Evolutionary conservation across 2,888 invertebrate species (phyloP).

Genomic region (Germaria angustata): DNA sequence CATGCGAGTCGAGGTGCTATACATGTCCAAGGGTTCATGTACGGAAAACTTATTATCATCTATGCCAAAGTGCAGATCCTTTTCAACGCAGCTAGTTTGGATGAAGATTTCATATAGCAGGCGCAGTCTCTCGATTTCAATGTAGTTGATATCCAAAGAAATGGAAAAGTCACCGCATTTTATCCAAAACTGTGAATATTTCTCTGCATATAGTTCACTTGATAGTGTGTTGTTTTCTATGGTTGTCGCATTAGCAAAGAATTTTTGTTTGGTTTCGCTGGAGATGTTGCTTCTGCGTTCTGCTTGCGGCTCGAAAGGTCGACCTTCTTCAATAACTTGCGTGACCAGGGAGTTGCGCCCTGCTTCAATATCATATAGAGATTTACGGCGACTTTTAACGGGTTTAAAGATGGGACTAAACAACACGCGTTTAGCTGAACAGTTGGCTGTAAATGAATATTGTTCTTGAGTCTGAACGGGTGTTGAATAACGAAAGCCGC

Average conservation of each 20-base stretch:
- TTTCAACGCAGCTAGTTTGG: conserved; percentile 73
- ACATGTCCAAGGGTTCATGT: conserved; percentile 32
- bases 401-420: conserved; percentile 71
- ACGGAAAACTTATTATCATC: conserved; percentile 74
- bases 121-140: conserved; percentile 70
- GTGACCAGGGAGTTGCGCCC: conserved; percentile 75
- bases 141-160: conserved; percentile 71
- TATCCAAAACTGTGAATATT: conserved; percentile 74
- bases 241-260: conserved; percentile 71
- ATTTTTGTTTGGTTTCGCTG: conserved; percentile 69
- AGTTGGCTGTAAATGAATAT: background rate
- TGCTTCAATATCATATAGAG: conserved; percentile 66
- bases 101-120: conserved; percentile 76
- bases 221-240: conserved; percentile 67
- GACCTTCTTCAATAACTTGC: conserved; percentile 77
- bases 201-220: background rate
- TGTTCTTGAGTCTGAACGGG: conserved; percentile 70
- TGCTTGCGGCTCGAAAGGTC: conserved; percentile 69
- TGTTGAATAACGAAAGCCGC: conserved; percentile 72
- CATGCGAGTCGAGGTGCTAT: conserved; percentile 66
- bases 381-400: conserved; percentile 61
- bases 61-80: conserved; percentile 75
- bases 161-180: conserved; percentile 73
- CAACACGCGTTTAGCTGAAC: conserved; percentile 54
- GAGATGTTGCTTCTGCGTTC: background rate